Base-by-base conservation (phyloP, 1,140 invertebrate genomes). In the Spodoptera litura region DNA sequence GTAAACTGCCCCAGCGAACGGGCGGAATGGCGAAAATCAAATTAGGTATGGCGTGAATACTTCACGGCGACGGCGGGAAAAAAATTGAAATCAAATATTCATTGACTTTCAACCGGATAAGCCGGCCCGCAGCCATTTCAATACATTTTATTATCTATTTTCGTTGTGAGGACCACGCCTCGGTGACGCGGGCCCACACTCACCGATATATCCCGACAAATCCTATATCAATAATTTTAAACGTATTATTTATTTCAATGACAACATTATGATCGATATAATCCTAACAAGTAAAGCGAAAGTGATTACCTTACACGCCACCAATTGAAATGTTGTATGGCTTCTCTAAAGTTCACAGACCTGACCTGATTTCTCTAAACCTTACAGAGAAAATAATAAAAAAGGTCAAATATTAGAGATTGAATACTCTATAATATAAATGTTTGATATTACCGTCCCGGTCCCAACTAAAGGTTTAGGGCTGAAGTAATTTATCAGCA, bases 71-170 rank as follows among this genome's bases (percentile, higher is more conserved):
- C 92, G 92, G 89, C 89, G 93, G 88, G 87, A 93, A 94, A 94
- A 94, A 94, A 94, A 94, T 94, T 94, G 93, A 94, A 93, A 94
- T 94, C 93, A 94, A 94, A 93, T 94, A 94, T 94, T 94, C 93
- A 94, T 94, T 92, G 93, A 93, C 90, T 94, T 88, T 94, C 89
- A 92, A 94, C 93, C 93, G 93, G 93, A 94, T 94, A 94, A 94
- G 91, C 91, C 91, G 90, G 89, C 87, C 91, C 91, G 84, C 89
- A 90, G 91, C 90, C 91, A 92, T 94, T 93, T 93, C 92, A 94
- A 94, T 94, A 94, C 92, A 94, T 93, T 94, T 94, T 94, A 94
- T 93, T 93, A 93, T 94, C 92, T 94, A 94, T 93, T 93, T 92
- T 91, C 89, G 88, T 79, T 81, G 81, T 61, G 66, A 81, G 74